phyloP scores from a whole-genome alignment of 2,113 vertebrate species.

The Ictalurus punctatus region DNA sequence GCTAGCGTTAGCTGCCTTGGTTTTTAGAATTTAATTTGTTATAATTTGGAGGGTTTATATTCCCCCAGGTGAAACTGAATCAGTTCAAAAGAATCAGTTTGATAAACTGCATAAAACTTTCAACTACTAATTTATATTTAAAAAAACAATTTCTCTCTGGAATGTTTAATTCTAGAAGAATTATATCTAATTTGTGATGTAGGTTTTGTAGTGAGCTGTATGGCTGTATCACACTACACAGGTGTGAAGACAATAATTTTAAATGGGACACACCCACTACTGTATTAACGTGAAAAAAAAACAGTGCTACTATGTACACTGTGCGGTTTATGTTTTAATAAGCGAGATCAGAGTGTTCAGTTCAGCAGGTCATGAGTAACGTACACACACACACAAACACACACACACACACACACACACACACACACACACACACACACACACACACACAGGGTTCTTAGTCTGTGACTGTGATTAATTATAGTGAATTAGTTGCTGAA shows the following conservation, averaged over 20 bases:
- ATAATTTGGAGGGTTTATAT: neutral
- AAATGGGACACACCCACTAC: neutral
- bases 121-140: neutral
- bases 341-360: neutral
- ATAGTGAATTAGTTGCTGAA: neutral
- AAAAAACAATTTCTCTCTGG: neutral
- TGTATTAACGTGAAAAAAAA: neutral
- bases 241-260: neutral
- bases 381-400: neutral
- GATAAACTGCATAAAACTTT: neutral
- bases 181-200: neutral
- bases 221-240: neutral
- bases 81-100: neutral
- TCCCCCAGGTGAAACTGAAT: neutral
- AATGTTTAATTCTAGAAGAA: neutral
- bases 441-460: neutral
- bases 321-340: neutral
- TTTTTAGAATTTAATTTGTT: neutral
- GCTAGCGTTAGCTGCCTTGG: no score
- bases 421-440: neutral
- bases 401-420: neutral
- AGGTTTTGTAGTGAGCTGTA: neutral
- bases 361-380: neutral
- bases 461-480: slow-evolving; percentile 5
- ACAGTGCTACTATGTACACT: neutral